A percentile compares a stretch with the other conserved stretches of the same genome.
These are phyloP conservation scores for Takifugu bimaculatus DNA, from an alignment of 2,113 vertebrate genomes.

Conservation along the genomic window DNA sequence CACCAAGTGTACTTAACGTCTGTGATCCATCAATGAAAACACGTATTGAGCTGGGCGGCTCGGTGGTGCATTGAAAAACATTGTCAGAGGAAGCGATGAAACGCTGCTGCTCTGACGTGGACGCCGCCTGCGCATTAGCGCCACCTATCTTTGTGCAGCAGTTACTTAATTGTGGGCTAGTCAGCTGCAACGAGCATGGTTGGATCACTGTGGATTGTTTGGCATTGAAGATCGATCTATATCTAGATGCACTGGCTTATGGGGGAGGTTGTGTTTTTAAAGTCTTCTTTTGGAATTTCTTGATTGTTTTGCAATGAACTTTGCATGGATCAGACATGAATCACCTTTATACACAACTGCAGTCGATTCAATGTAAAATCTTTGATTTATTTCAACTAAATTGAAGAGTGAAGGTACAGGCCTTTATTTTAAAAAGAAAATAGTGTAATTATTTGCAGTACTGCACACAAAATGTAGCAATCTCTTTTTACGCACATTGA, in stretches of 20 bases:
- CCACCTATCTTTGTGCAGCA: slow-evolving; percentile 36
- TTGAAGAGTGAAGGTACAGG: slow-evolving; percentile 8
- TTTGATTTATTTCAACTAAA: slow-evolving; percentile 18
- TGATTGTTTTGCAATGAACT: not conserved
- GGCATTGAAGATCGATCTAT: slow-evolving; percentile 36
- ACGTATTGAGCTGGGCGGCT: slow-evolving; percentile 21
- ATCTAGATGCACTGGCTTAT: slow-evolving; percentile 47
- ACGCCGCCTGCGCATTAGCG: slow-evolving; percentile 11
- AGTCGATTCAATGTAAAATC: slow-evolving; percentile 24
- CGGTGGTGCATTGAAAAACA: slow-evolving; percentile 16
- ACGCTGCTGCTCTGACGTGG: slow-evolving; percentile 18
- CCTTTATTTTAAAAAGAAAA: slow-evolving; percentile 8
- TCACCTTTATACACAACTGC: slow-evolving; percentile 17
- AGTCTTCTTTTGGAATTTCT: slow-evolving; percentile 28
- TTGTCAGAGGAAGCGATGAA: slow-evolving; percentile 7
- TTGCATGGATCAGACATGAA: slow-evolving; percentile 35
- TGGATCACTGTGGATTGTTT: slow-evolving; percentile 58
- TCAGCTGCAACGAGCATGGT: slow-evolving; percentile 34
- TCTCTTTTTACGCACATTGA: not conserved
- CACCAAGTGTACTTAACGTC: slow-evolving; percentile 74
- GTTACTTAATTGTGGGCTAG: slow-evolving; percentile 25
- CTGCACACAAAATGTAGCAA: slow-evolving; percentile 49
- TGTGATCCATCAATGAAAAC: slow-evolving; percentile 54
- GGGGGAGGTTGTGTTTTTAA: slow-evolving; percentile 33
- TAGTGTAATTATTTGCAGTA: slow-evolving; percentile 11